Evolutionary conservation across 92 coral and sea anemone species (phyloP), one percentile per base, ranked within the genome.

Genomic region (Pocillopora meandrina): DNA sequence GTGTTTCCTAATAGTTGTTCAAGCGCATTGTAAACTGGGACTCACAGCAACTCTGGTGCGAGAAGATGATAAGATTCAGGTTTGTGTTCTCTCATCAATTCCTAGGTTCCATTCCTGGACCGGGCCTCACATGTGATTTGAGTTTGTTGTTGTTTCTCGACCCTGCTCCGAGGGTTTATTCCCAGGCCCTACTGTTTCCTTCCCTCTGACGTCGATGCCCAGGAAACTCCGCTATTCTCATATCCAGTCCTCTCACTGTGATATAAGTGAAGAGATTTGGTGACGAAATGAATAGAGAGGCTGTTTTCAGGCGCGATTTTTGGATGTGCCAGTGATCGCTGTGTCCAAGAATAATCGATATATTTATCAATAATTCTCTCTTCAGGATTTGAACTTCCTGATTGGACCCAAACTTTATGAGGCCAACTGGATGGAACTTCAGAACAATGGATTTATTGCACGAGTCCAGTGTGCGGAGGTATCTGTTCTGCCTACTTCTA

Each of bases 371-470:
- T 58, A 42, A 42, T 60, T 16, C 10, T 20, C 8, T 62, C 64
- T 63, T 3, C 56, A 96, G 99, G 99, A 96, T 79, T 58, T 96
- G 42, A 96, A 96, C 80, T 96, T 96, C 82, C 90, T 96, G 63
- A 96, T 96, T 65, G 99, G 99, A 15, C 99, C 99, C 67, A 96
- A 96, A 83, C 89, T 96, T 84, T 96, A 94, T 78, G 99, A 96
- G 77, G 99, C 99, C 34, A 96, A 96, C 90, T 96, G 99, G 99
- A 96, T 96, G 99, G 99, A 96, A 92, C 84, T 96, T 2, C 99
- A 96, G 69, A 95, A 96, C 81, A 90, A 81, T 67, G 99, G 99
- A 65, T 96, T 94, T 81, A 96, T 96, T 70, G 99, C 99, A 31
- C 89, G 99, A 65, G 99, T 96, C 76, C 99, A 96, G 91, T 96